Base-by-base conservation (phyloP, 2,797 vertebrate genomes). In the Alosa sapidissima region DNA sequence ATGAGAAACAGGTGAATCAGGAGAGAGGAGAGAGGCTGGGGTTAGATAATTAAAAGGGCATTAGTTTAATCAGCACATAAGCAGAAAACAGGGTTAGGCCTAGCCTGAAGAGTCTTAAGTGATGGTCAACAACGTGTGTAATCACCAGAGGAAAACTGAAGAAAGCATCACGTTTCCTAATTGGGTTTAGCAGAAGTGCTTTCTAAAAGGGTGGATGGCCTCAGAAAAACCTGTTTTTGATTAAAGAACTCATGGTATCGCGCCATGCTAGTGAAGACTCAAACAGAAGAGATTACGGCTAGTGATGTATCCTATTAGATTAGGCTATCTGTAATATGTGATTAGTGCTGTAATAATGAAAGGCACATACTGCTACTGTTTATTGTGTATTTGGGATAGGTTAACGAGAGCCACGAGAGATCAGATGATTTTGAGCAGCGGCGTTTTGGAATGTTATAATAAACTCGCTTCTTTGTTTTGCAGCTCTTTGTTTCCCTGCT, bases 11-110 rank as follows among this genome's bases (percentile, higher is more conserved):
- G 19, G 16, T 0, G 6, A 47, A 19, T 78, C 11, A 72, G 11
- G 28, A 78, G 19, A 47, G 41, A 41, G 5, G 1, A 16, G 16
- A 21, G 36, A 78, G 11, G 33, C 16, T 5, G 14, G 36, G 68
- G 16, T 41, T 28, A 78, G 72, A 21, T 16, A 47, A 78, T 78
- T 78, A 78, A 75, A 75, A 78, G 72, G 45, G 16, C 41, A 62
- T 62, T 24, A 62, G 60, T 81, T 41, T 7, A 0, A 55, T 81
- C 83, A 45, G 72, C 72, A 78, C 7, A 21, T 4, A 5, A 14
- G 65, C 33, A 14, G 13, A 28, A 13, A 72, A 36, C 33, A 19
- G 6, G 36, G 54, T 55, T 55, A 55, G 54, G 54, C 19, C 33
- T 75, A 11, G 36, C 28, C 68, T 75, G 68, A 75, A 75, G 33